Base-by-base conservation (phyloP, 2,113 vertebrate species). In the Arenaria interpres region DNA sequence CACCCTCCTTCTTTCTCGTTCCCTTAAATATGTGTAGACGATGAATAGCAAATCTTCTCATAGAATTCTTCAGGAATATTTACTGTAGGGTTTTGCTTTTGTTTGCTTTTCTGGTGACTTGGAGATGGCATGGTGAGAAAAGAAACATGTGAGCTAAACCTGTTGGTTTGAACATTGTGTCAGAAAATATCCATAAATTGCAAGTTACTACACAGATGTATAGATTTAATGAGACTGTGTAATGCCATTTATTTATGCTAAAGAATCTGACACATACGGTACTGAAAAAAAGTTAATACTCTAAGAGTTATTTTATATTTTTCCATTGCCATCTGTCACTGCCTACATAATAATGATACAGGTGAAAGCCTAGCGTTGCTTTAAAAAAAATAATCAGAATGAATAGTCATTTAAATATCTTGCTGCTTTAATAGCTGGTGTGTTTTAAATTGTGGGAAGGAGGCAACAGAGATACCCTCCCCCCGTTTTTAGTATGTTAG, bases 201-300 rank as follows among this genome's bases (percentile, higher is more conserved):
- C 95, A 97, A 96, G 92, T 95, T 96, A 95, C 95, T 97, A 93
- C 97, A 97, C 96, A 98, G 97, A 98, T 98, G 97, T 97, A 98
- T 97, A 96, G 97, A 97, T 97, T 98, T 98, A 98, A 98, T 97
- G 97, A 98, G 97, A 94, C 95, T 94, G 85, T 97, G 95, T 88
- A 95, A 97, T 97, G 97, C 96, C 96, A 94, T 97, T 97, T 97
- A 96, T 97, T 97, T 97, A 97, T 97, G 95, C 97, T 97, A 97
- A 97, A 96, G 96, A 97, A 89, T 91, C 92, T 97, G 96, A 94
- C 96, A 97, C 93, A 96, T 96, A 97, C 89, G 85, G 95, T 85
- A 94, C 96, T 93, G 93, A 97, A 97, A 96, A 89, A 96, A 97
- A 97, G 94, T 96, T 97, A 96, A 97, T 95, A 97, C 94, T 96